phyloP scores from a whole-genome alignment of 2,888 invertebrate genomes.

The Hyles lineata region DNA sequence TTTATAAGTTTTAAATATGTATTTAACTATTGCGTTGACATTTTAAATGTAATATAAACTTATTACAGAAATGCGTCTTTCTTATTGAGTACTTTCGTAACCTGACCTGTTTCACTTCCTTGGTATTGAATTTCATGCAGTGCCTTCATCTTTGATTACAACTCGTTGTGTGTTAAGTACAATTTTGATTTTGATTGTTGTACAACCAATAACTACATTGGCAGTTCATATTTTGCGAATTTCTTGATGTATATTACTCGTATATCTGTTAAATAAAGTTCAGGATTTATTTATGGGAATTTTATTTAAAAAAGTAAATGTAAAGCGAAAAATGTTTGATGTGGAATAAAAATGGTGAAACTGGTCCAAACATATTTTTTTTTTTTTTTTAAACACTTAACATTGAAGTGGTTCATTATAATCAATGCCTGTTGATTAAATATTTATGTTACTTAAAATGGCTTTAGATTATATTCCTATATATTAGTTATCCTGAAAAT shows the following conservation, averaged over 20 bases:
- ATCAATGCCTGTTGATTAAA: too few relatives aligned
- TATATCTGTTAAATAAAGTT: neutral
- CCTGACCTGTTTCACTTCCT: conserved; percentile 19
- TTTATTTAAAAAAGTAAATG: neutral
- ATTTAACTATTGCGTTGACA: neutral
- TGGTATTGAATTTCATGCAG: conserved; percentile 20
- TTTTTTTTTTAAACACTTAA: too few relatives aligned
- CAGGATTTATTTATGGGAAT: neutral
- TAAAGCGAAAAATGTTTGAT: too few relatives aligned
- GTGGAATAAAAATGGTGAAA: too few relatives aligned
- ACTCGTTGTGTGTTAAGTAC: neutral
- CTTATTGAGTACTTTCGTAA: conserved; percentile 20
- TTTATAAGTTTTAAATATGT: neutral
- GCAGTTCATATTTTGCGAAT: neutral
- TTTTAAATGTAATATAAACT: neutral
- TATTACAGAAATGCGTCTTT: neutral
- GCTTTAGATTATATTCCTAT: too few relatives aligned
- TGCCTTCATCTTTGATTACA: conserved; percentile 22
- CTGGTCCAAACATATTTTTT: too few relatives aligned
- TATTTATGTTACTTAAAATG: too few relatives aligned
- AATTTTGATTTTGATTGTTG: neutral
- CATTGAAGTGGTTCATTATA: too few relatives aligned
- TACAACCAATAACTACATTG: neutral
- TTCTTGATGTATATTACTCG: conserved; percentile 2
- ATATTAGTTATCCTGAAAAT: too few relatives aligned